Conservation (phyloP, 2,888 invertebrate genomes). For the Amphimallon solstitiale region DNA sequence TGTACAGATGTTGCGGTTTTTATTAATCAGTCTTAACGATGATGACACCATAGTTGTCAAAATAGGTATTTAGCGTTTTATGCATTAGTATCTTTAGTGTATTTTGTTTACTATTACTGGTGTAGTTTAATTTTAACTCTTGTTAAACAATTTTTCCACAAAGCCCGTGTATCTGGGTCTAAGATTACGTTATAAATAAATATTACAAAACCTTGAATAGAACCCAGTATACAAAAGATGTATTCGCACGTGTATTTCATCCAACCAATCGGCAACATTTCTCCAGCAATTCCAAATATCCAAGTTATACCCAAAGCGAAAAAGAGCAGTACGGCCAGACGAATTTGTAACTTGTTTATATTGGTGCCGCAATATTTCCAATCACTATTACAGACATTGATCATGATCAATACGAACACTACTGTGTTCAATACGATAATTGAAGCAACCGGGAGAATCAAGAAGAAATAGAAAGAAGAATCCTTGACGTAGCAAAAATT, state of each 20-base stretch:
- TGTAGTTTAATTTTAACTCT: too few species aligned
- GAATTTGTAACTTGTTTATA: constrained; percentile 2
- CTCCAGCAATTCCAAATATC: constrained; percentile 25
- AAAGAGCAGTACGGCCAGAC: constrained; percentile 14
- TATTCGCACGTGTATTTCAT: constrained; percentile 2
- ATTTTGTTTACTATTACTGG: too few species aligned
- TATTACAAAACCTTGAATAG: constrained; percentile 30
- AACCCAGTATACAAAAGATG: constrained; percentile 18
- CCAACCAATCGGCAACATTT: constrained; percentile 18
- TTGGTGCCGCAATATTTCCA: constrained; percentile 14
- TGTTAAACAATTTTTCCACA: constrained; percentile 24
- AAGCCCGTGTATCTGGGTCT: constrained; percentile 6
- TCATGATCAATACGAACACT: constrained; percentile 26
- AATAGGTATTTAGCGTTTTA: too few species aligned
- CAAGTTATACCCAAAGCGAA: constrained; percentile 36
- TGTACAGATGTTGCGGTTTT: too few species aligned
- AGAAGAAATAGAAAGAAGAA: constrained; percentile 8
- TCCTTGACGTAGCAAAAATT: constrained; percentile 32
- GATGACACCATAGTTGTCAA: too few species aligned
- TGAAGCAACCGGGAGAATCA: constrained; percentile 12
- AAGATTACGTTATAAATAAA: constrained; percentile 12
- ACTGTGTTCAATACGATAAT: constrained; percentile 21
- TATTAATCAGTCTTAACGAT: too few species aligned
- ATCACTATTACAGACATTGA: constrained; percentile 10
- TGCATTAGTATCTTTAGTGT: too few species aligned